Evolutionary conservation across 2,797 vertebrate genomes (phyloP), one percentile per base, ranked within the genome.

Genomic region (Eospalax fontanierii): DNA sequence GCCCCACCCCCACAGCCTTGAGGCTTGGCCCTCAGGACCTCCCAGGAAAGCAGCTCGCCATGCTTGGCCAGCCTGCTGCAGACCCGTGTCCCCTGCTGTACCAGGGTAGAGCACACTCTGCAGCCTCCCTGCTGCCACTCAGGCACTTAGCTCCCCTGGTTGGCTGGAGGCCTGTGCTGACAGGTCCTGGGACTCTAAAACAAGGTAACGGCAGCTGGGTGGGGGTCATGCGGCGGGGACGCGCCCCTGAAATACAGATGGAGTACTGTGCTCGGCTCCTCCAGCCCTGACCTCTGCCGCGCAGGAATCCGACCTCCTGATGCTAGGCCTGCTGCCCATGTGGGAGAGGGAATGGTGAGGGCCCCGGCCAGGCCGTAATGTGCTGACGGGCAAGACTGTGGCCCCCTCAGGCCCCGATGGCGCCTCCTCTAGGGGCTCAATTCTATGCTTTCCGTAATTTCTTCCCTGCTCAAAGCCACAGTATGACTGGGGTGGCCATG

Each of bases 11-110:
- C 78, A 71, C 75, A 89, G 71, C 82, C 70, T 63, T 14, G 22
- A 14, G 0, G 76, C 66, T 73, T 71, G 24, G 96, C 87, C 65
- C 92, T 98, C 96, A 0, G 91, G 84, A 96, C 90, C 97, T 96
- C 96, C 98, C 96, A 87, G 97, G 98, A 98, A 97, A 96, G 97
- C 92, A 82, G 46, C 30, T 92, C 92, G 97, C 93, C 96, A 97
- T 91, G 96, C 26, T 93, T 94, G 88, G 95, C 80, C 97, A 89
- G 95, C 35, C 87, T 59, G n/a, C 22, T 46, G 8, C 15, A 90
- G 91, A 87, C 93, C 16, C 11, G 35, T 30, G 50, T 8, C 35
- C 57, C 54, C 19, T 12, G 14, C 8, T 10, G 12, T n/a, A 8
- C 57, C 57, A 35, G 26, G 73, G 73, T n/a, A 28, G 10, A 8